Conservation (phyloP, 1,140 invertebrate genomes). For the Hylyphantes graminicola region DNA sequence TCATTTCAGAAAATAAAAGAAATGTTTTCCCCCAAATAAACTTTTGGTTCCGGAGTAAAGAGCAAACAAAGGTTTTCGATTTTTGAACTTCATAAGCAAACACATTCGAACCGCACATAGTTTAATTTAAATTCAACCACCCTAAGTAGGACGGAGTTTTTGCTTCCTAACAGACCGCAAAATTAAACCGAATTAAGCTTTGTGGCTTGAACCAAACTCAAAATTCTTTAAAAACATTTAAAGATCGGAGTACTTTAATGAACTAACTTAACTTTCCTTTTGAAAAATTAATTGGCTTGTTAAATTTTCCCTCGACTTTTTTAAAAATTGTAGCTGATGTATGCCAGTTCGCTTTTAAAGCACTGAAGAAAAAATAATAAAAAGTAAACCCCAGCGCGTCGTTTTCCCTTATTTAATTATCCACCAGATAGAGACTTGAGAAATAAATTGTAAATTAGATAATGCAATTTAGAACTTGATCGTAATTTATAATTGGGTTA, state of each 20-base stretch:
- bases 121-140: conserved; percentile 38
- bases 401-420: conserved; percentile 58
- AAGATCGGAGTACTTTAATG: conserved; percentile 43
- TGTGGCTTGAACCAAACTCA: neutral
- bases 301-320: conserved; percentile 46
- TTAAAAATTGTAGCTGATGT: conserved; percentile 1
- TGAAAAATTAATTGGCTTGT: conserved; percentile 60
- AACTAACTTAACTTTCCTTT: conserved; percentile 47
- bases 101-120: too few relatives aligned
- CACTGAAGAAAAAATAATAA: conserved; percentile 19
- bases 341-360: neutral
- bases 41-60: too few relatives aligned
- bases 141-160: neutral
- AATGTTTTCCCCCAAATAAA: too few relatives aligned
- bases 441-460: conserved; percentile 60
- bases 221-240: conserved; percentile 53
- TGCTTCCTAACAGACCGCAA: conserved; percentile 5
- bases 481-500: conserved; percentile 61
- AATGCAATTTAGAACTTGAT: conserved; percentile 58
- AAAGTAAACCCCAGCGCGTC: conserved; percentile 40
- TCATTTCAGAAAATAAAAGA: too few relatives aligned
- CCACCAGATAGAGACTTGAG: conserved; percentile 15
- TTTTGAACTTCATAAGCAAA: too few relatives aligned
- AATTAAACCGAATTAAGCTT: conserved; percentile 37
- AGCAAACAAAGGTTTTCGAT: too few relatives aligned